A percentile compares a stretch with the other conserved stretches of the same genome.
These are phyloP conservation scores for Myxocyprinus asiaticus DNA, from an alignment of 2,113 vertebrate species.

Conservation along the genomic window DNA sequence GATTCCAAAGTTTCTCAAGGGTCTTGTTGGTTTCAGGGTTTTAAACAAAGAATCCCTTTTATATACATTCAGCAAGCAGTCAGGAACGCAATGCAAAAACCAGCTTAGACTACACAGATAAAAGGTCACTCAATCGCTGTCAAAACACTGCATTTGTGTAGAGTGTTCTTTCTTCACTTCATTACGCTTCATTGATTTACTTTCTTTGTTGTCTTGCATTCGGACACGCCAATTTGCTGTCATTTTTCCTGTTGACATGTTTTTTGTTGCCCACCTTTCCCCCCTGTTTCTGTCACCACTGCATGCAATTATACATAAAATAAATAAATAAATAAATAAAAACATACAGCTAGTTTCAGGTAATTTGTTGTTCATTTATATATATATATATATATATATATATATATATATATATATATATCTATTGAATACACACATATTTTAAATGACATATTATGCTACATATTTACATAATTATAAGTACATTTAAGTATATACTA, in stretches of 20 bases:
- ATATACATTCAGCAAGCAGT: neutral
- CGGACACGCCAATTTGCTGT: constrained; percentile 24
- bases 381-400: no score
- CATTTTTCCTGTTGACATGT: constrained; percentile 3
- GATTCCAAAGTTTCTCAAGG: neutral
- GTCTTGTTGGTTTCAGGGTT: neutral
- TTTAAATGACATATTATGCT: no score
- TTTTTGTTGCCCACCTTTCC: neutral
- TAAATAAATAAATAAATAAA: no score
- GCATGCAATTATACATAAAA: no score
- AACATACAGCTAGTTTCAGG: no score
- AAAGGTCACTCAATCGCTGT: constrained; percentile 37
- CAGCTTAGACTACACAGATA: constrained; percentile 41
- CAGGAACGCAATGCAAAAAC: neutral
- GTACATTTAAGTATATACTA: no score
- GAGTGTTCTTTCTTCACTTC: constrained; percentile 36
- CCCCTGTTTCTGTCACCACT: no score
- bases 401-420: no score
- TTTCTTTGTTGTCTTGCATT: constrained; percentile 16
- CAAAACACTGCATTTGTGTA: constrained; percentile 18
- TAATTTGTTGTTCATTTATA: no score
- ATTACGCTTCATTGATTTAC: constrained; percentile 30
- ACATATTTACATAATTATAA: no score
- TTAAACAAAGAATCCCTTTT: neutral
- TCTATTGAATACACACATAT: no score